phyloP scores from a whole-genome alignment of 2,113 vertebrate species.

The Sinocyclocheilus grahami region DNA sequence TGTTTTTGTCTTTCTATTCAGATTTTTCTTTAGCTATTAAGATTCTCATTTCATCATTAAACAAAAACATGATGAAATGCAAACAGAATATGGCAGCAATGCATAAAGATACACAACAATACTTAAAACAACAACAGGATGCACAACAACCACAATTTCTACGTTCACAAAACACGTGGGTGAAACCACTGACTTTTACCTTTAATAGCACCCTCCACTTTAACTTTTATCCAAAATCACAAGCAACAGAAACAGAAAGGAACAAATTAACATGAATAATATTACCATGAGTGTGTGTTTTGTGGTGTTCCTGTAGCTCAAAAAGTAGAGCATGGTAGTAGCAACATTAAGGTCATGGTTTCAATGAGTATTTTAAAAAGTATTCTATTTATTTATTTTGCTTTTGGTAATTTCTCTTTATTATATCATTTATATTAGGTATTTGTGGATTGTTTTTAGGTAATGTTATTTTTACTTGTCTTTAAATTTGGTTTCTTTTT shows the following conservation, averaged over 20 bases:
- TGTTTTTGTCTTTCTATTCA: background rate
- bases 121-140: background rate
- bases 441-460: background rate
- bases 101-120: background rate
- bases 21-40: background rate
- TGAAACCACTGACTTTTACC: constrained; percentile 71
- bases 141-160: constrained; percentile 7
- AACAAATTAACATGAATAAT: constrained; percentile 59
- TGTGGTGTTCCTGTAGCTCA: background rate
- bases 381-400: background rate
- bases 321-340: background rate
- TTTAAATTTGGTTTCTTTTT: background rate
- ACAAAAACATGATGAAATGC: background rate
- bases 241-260: constrained; percentile 57
- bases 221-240: constrained; percentile 76
- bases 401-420: background rate
- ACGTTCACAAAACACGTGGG: background rate
- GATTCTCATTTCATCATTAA: background rate
- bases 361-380: background rate
- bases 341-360: background rate
- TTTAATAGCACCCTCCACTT: constrained; percentile 85
- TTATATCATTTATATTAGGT: background rate
- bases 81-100: background rate
- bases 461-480: no score
- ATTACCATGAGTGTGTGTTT: constrained; percentile 23